A percentile compares a stretch with the other conserved stretches of the same genome.
Evolutionary conservation across 2,113 vertebrate genomes (phyloP).

Genomic region (Cyprinus carpio): DNA sequence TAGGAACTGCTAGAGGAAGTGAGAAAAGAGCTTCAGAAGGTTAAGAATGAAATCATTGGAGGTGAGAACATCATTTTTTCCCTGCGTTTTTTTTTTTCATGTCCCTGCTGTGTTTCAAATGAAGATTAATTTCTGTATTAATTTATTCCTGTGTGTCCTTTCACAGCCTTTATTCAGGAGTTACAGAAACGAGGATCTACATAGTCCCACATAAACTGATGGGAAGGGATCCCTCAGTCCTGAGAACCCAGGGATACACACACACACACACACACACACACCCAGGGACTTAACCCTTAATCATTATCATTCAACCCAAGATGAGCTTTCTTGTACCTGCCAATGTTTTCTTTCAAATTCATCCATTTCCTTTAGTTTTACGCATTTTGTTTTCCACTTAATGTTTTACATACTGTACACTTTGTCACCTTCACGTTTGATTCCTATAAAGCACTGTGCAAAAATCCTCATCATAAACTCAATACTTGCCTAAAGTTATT

Average conservation of each 20-base stretch:
- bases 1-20: slow-evolving; percentile 91
- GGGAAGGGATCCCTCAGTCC: slow-evolving; percentile 53
- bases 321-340: slow-evolving; percentile 43
- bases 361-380: not conserved
- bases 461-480: slow-evolving; percentile 14
- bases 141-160: not conserved
- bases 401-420: not conserved
- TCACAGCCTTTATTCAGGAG: slow-evolving; percentile 86
- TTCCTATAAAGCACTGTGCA: not conserved
- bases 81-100: not conserved
- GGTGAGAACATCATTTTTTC: slow-evolving; percentile 62
- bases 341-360: not conserved
- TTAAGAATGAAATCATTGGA: slow-evolving; percentile 93
- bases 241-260: slow-evolving; percentile 70
- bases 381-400: slow-evolving; percentile 1
- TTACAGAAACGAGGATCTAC: slow-evolving; percentile 83
- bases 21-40: slow-evolving; percentile 87
- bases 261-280: slow-evolving; percentile 47
- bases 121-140: not conserved
- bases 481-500: slow-evolving; percentile 10
- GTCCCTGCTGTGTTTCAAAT: not conserved
- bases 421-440: not conserved
- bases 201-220: slow-evolving; percentile 70
- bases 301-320: slow-evolving; percentile 39
- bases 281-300: slow-evolving; percentile 48